Evolutionary conservation across 2,797 vertebrate species (phyloP), one percentile per base, ranked within the genome.

Genomic region (Clarias laeviceps): DNA sequence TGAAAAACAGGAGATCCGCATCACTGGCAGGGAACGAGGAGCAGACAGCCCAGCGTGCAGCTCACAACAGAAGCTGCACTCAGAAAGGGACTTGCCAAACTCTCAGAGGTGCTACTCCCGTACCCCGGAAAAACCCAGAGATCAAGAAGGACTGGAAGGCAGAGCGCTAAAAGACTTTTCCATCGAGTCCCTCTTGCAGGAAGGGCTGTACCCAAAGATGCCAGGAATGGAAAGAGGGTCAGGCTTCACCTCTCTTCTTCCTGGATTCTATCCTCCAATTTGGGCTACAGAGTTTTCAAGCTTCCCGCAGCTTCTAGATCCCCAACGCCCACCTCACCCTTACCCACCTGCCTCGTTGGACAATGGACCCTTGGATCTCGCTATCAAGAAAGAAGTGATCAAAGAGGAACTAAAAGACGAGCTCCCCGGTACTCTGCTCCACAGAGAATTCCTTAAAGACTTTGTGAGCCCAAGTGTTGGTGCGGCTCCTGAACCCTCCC

Each of bases 391-490:
- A 90, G 96, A 96, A 89, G 96, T 97, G 89, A 98, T 99, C 92
- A 99, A 99, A 89, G 97, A 99, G 91, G 97, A 99, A 93, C 93
- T 97, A 90, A 99, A 97, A 80, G 97, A 99, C 84, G 98, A 99
- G 72, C 93, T 96, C 7, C 94, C 95, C 0, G 93, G 95, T 0
- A 92, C 95, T 32, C 92, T 96, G 81, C 96, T 98, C 69, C 95
- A 97, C 45, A 94, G 95, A 3, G 96, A 97, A 92, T 97, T 98
- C 94, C 95, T 99, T 89, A 98, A 98, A 91, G 97, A 99, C 87
- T 95, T 98, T 87, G 96, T 99, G 91, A 92, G 93, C 62, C 95
- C 95, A 14, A 94, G 95, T 50, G 93, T 97, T 87, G 91, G 93
- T 1, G 91, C 93, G 89, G 91, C 92, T 18, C 93, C 96, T 0